phyloP scores from a whole-genome alignment of 2,113 vertebrate species.

The Nothobranchius kuhntae region DNA sequence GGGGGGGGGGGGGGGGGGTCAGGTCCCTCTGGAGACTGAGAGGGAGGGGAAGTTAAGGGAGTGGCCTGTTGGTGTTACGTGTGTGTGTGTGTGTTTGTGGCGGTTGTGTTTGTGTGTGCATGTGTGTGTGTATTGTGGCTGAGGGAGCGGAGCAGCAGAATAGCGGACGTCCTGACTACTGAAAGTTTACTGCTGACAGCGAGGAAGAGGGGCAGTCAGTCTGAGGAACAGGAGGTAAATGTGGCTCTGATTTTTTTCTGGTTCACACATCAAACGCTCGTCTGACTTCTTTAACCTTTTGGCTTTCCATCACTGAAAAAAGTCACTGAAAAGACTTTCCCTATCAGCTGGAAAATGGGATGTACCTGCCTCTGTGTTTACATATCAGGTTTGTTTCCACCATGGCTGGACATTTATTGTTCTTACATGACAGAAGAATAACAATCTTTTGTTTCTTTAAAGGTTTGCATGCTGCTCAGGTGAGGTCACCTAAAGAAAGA shows the following conservation, averaged over 20 bases:
- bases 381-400: constrained; percentile 55
- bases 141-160: constrained; percentile 60
- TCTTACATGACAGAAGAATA: constrained; percentile 3
- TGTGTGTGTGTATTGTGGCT: constrained; percentile 63
- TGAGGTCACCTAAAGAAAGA: constrained; percentile 28
- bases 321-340: constrained; percentile 11
- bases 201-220: constrained; percentile 38
- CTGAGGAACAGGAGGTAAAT: constrained; percentile 64
- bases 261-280: constrained; percentile 35
- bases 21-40: constrained; percentile 62
- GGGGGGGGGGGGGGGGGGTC: constrained; percentile 31
- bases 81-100: constrained; percentile 44
- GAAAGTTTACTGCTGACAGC: constrained; percentile 47
- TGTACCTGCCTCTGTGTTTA: constrained; percentile 38
- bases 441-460: background rate
- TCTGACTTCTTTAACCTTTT: constrained; percentile 5
- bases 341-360: constrained; percentile 44
- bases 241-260: constrained; percentile 37
- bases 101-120: constrained; percentile 26
- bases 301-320: constrained; percentile 9
- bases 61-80: constrained; percentile 65
- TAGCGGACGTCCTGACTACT: constrained; percentile 63
- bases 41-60: constrained; percentile 70
- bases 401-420: background rate
- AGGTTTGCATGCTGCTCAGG: constrained; percentile 3